Base-by-base conservation (phyloP, 2,113 vertebrate genomes). In the Nothocercus julius region DNA sequence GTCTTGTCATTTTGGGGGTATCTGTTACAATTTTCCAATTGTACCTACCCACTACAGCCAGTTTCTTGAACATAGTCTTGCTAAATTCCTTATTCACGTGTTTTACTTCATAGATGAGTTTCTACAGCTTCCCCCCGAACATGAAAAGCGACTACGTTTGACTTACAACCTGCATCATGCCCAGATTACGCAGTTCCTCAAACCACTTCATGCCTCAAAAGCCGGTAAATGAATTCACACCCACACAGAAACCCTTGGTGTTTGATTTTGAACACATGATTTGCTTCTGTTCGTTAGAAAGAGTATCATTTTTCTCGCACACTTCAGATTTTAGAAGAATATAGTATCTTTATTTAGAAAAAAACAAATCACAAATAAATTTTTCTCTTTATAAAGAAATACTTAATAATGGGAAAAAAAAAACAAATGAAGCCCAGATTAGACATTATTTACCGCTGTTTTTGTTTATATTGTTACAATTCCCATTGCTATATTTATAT, bases 211-310 rank as follows among this genome's bases (percentile, higher is more conserved):
- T 54, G 76, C 9, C 68, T 44, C 72, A 18, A 47, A 54, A 82
- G 30, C 14, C 68, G 47, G 49, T n/a, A 2, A 0, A 21, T 28
- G 63, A 70, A 38, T 72, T 53, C 69, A 38, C 25, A 72, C 17
- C 27, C 47, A 38, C 10, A 5, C 49, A 53, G 49, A 53, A 45
- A 40, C 49, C 15, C 30, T 10, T 42, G 18, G 44, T 3, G 2
- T 34, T 90, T 80, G 21, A 18, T 30, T 18, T 76, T 49, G 34
- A 77, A 82, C 42, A 22, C 42, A 28, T 13, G 0, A 2, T 13
- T 16, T 3, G 0, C 7, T 44, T 68, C 62, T 7, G 24, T 2
- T 21, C 5, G 0, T 9, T 16, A 42, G 22, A 19, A 42, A 15
- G 78, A 24, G 30, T 27, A 27, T 18, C 13, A 3, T 36, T n/a